These are phyloP conservation scores for Abrostola triplasia DNA, from an alignment of 2,888 invertebrate genomes.

Conservation along the genomic window DNA sequence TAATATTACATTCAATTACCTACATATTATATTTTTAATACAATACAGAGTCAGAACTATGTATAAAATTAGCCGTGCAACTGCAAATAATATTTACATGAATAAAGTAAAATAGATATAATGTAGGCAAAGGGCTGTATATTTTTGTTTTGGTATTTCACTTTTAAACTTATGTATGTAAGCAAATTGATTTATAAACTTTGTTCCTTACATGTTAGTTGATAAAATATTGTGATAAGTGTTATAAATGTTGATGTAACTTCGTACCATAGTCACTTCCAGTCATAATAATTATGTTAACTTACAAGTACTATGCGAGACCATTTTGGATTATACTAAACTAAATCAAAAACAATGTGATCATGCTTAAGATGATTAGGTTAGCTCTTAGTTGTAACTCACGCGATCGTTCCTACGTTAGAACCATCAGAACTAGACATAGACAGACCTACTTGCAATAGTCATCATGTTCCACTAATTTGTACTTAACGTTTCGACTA, in stretches of 20 bases:
- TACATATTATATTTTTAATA: slow-evolving; percentile 54
- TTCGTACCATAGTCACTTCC: slow-evolving; percentile 87
- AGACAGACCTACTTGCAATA: slow-evolving; percentile 68
- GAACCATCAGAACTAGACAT: slow-evolving; percentile 72
- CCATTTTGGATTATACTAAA: slow-evolving; percentile 72
- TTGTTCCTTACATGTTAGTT: slow-evolving; percentile 80
- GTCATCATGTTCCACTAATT: slow-evolving; percentile 75
- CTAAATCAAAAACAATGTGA: slow-evolving; percentile 79
- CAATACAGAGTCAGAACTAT: slow-evolving; percentile 50
- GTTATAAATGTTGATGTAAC: slow-evolving; percentile 77
- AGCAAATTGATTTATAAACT: slow-evolving; percentile 65
- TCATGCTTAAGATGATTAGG: slow-evolving; percentile 74
- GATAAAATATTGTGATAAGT: slow-evolving; percentile 84
- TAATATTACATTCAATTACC: slow-evolving; percentile 67
- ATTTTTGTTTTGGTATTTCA: slow-evolving; percentile 61
- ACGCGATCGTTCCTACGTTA: slow-evolving; percentile 82
- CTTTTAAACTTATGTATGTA: slow-evolving; percentile 62
- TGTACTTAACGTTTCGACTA: slow-evolving; percentile 82
- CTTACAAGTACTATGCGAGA: slow-evolving; percentile 78
- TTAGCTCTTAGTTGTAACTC: slow-evolving; percentile 71
- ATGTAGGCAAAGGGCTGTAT: slow-evolving; percentile 70
- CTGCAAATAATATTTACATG: slow-evolving; percentile 55
- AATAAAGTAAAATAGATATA: slow-evolving; percentile 43
- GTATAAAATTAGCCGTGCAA: slow-evolving; percentile 52
- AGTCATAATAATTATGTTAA: slow-evolving; percentile 86